Evolutionary conservation across 2,797 vertebrate genomes (phyloP).

Genomic region (Ibycter americanus): DNA sequence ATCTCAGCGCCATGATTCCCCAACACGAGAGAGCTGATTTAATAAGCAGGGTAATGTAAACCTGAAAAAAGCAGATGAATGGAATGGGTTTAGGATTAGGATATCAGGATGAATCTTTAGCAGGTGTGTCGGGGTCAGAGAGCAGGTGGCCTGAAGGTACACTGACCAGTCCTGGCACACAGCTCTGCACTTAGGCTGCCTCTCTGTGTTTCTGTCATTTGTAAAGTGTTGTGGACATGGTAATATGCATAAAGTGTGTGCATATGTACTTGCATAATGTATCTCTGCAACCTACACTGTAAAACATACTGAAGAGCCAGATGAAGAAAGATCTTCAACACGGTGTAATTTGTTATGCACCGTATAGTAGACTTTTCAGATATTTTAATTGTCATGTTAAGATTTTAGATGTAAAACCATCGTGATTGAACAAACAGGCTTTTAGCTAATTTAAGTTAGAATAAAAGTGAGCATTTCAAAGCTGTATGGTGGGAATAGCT

Average conservation of each 20-base stretch:
- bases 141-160: not conserved
- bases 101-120: not conserved
- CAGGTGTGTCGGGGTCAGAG: not conserved
- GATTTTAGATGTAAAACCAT: not conserved
- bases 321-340: not conserved
- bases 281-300: not conserved
- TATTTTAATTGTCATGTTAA: not conserved
- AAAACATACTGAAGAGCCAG: not conserved
- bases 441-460: constrained; percentile 49
- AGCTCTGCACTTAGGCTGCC: not conserved
- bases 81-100: not conserved
- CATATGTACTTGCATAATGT: rapidly evolving
- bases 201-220: not conserved
- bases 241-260: not conserved
- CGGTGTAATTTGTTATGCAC: not conserved
- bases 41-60: not conserved
- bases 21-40: not conserved
- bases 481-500: constrained; percentile 18
- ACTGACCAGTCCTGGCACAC: not conserved
- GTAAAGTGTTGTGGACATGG: not conserved
- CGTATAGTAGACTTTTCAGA: not conserved
- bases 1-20: not conserved
- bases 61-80: rapidly evolving
- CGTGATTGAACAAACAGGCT: not conserved
- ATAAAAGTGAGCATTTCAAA: constrained; percentile 49